A percentile compares a stretch with the other conserved stretches of the same genome.
Evolutionary conservation across 2,113 vertebrate genomes (phyloP).

Genomic region (Tyto alba): DNA sequence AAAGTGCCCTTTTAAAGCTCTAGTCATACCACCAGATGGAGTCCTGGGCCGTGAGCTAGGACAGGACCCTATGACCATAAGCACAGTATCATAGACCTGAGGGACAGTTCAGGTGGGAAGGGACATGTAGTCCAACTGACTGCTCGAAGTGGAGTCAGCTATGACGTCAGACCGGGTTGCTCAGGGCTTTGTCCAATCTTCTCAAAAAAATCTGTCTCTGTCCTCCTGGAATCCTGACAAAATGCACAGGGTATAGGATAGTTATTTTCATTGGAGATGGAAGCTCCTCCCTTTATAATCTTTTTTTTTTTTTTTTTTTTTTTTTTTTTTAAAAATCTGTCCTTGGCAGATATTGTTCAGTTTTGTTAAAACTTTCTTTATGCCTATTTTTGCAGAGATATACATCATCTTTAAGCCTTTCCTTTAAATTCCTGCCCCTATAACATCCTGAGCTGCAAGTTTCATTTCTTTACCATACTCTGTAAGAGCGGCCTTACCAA

Average conservation of each 20-base stretch:
- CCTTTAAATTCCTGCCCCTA: not conserved
- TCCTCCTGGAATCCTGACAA: not conserved
- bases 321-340: not conserved
- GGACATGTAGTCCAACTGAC: not conserved
- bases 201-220: not conserved
- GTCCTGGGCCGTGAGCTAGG: not conserved
- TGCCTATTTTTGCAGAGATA: not conserved
- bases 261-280: not conserved
- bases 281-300: not conserved
- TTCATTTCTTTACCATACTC: not conserved
- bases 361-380: not conserved
- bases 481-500: slow-evolving; percentile 75
- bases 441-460: not conserved
- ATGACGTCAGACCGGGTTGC: not conserved
- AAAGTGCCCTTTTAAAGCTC: not conserved
- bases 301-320: not conserved
- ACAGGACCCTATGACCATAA: rapidly evolving
- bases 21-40: not conserved
- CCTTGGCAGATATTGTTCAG: not conserved
- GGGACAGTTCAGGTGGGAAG: not conserved
- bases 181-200: not conserved
- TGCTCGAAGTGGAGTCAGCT: not conserved
- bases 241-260: not conserved
- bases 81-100: rapidly evolving
- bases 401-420: not conserved